Evolutionary conservation across 2,797 vertebrate species (phyloP).

Genomic region (Anas bernieri): DNA sequence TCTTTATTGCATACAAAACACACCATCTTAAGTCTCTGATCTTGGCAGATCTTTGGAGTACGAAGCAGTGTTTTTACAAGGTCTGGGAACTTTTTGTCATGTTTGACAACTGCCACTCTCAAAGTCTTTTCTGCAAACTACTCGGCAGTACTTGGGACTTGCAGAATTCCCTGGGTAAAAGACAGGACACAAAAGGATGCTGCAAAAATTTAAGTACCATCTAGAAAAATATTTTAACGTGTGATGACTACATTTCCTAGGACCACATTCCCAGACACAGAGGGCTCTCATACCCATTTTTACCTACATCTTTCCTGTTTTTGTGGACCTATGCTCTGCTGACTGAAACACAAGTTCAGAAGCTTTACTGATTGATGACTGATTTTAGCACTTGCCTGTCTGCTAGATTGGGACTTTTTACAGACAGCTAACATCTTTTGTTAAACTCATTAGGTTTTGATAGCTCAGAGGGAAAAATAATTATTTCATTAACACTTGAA

Average conservation of each 20-base stretch:
- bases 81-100: not conserved
- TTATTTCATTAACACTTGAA: conserved; percentile 47
- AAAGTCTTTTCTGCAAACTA: not conserved
- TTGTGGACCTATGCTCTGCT: not conserved
- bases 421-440: not conserved
- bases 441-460: conserved; percentile 5
- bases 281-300: not conserved
- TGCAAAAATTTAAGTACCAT: not conserved
- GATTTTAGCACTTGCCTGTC: not conserved
- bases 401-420: not conserved
- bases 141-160: not conserved
- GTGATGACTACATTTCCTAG: not conserved
- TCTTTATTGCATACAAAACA: not conserved
- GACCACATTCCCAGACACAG: not conserved
- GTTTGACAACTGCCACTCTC: not conserved
- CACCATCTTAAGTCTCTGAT: not conserved
- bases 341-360: not conserved
- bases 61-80: not conserved
- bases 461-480: conserved; percentile 13
- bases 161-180: not conserved
- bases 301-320: not conserved
- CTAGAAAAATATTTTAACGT: not conserved
- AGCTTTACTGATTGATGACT: not conserved
- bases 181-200: not conserved
- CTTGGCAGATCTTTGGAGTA: not conserved